Evolutionary conservation across 2,113 vertebrate genomes (phyloP), one percentile per base, ranked within the genome.

Genomic region (Tympanuchus pallidicinctus): DNA sequence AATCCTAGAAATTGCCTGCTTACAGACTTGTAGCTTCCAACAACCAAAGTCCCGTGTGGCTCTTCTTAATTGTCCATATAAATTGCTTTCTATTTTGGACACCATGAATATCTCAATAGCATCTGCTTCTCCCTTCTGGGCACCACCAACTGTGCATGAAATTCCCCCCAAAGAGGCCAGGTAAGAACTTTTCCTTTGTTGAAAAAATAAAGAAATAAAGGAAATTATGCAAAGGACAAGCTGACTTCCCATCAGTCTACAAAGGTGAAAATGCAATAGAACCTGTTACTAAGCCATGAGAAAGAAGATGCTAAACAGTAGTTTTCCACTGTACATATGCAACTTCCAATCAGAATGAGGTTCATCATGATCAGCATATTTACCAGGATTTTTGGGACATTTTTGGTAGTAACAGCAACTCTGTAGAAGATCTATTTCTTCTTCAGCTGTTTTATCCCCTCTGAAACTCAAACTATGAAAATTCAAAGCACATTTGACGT

Each of bases 1-100:
- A 96, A 60, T 95, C 87, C 82, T 88, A 90, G 88, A 96, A 97
- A 97, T 94, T 90, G 91, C 30, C 73, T 93, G 92, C 79, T 94
- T 97, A 94, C 82, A 78, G 89, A 92, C 85, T 97, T 93, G 82
- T 90, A 93, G 66, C 90, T 93, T 93, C 96, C 89, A 97, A 90
- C 95, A 89, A 95, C 76, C 66, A n/a, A 94, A 77, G 88, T 96
- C 97, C 95, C 96, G 28, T 82, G 89, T 94, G 95, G 86, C 93
- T 92, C 47, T 94, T 97, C 96, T 97, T 97, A 97, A 98, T 98
- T 98, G 97, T 98, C 96, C 88, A 94, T 95, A 95, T 97, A 98
- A 97, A 97, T 97, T 98, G 89, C 96, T 97, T 98, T 98, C 97
- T 96, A 94, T 98, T 98, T 97, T 95, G 96, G 95, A 97, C 96